Conservation (phyloP, 2,797 vertebrate species). For the Eremophila alpestris region DNA sequence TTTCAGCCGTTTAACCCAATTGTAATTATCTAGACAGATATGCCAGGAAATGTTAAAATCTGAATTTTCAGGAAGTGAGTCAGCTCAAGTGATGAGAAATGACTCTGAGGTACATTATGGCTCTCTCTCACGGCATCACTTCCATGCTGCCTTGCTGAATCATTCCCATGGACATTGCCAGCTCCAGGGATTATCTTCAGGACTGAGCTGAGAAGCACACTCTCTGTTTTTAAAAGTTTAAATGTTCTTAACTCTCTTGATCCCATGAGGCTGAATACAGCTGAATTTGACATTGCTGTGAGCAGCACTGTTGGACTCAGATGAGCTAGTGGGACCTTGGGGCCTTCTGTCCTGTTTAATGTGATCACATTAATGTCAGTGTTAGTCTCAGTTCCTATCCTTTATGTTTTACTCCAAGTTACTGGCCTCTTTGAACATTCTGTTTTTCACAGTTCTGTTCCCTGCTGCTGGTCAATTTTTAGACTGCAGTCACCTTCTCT, state of each 20-base stretch:
- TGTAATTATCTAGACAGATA: not conserved
- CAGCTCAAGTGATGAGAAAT: not conserved
- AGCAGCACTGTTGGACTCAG: not conserved
- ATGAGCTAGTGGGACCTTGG: not conserved
- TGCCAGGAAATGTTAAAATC: not conserved
- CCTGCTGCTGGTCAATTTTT: not conserved
- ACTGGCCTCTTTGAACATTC: not conserved
- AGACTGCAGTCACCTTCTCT: not conserved
- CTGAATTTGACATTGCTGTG: not conserved
- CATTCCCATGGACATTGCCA: not conserved
- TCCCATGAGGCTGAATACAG: not conserved
- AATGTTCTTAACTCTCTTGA: not conserved
- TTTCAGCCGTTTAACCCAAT: not conserved
- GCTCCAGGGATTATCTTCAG: not conserved
- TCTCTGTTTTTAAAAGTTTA: not conserved
- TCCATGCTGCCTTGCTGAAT: not conserved
- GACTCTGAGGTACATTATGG: not conserved
- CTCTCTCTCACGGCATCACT: not conserved
- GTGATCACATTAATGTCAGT: accelerated
- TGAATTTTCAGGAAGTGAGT: not conserved
- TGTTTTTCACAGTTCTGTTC: not conserved
- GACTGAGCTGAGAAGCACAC: not conserved
- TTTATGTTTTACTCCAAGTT: not conserved
- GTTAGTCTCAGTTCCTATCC: not conserved
- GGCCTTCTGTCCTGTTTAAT: not conserved